These are phyloP conservation scores for Lontra canadensis DNA, from an alignment of 2,113 vertebrate genomes.

Conservation along the genomic window DNA sequence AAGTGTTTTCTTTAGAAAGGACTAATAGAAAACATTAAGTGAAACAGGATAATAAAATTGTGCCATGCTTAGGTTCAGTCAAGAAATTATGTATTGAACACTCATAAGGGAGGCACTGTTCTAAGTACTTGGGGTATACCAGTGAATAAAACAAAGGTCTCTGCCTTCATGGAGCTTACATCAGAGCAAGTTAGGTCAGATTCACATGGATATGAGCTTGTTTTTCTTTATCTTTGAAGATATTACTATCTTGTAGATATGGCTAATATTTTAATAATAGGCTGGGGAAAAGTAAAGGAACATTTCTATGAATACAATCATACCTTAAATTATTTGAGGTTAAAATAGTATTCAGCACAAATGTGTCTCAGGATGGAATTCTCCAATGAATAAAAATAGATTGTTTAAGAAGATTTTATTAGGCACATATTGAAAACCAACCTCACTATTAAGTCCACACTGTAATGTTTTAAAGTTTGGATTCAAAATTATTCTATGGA, in stretches of 20 bases:
- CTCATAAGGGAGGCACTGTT: not conserved
- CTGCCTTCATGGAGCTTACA: not conserved
- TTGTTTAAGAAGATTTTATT: constrained; percentile 36
- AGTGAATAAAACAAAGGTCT: not conserved
- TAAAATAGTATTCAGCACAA: constrained; percentile 1
- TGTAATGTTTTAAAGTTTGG: not conserved
- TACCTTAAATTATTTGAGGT: constrained; percentile 12
- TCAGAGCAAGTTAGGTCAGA: not conserved
- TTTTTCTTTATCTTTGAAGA: not conserved
- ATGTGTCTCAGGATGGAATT: not conserved
- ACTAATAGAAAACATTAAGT: not conserved
- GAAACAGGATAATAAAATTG: not conserved
- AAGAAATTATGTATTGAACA: not conserved
- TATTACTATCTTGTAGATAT: not conserved
- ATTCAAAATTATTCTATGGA: constrained; percentile 18
- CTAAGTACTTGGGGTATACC: not conserved
- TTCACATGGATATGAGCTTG: not conserved
- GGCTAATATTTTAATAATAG: not conserved
- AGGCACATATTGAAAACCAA: not conserved
- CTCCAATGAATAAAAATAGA: not conserved
- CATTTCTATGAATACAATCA: not conserved
- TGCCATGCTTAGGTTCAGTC: not conserved
- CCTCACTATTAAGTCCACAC: not conserved
- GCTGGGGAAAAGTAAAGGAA: not conserved
- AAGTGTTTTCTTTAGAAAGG: not conserved